Percentiles rank a stretch among this genome's conserved stretches.
Evolutionary conservation across 2,888 invertebrate genomes (phyloP).

Genomic region (Drosophila mayaguana): DNA sequence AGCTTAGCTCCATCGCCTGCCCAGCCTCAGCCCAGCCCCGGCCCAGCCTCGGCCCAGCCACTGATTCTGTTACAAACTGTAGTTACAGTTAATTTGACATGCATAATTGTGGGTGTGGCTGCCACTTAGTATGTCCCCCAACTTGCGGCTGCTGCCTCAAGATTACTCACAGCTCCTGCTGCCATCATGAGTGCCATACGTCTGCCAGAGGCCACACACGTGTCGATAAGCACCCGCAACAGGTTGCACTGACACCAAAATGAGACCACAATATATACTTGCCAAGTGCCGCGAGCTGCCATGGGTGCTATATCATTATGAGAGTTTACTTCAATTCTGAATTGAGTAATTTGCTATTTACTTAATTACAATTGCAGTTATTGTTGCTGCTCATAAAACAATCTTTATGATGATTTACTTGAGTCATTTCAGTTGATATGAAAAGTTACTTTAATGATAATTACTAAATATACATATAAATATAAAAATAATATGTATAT

Average conservation of each 20-base stretch:
- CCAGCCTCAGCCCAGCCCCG: background rate
- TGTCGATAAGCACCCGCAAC: conserved; percentile 29
- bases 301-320: background rate
- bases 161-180: conserved; percentile 14
- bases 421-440: background rate
- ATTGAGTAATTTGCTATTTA: background rate
- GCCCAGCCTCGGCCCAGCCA: background rate
- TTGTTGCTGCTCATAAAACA: too few relatives aligned
- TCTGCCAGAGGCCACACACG: conserved; percentile 15
- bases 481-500: too few relatives aligned
- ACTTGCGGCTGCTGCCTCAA: conserved; percentile 4
- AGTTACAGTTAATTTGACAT: conserved; percentile 77
- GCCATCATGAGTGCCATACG: background rate
- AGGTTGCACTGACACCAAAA: conserved; percentile 28
- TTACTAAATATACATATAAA: background rate
- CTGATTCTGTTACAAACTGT: conserved; percentile 55
- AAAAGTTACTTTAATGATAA: too few relatives aligned
- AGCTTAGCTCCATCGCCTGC: background rate
- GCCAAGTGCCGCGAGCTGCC: background rate
- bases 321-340: background rate
- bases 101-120: conserved; percentile 68
- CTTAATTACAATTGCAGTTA: background rate
- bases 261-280: conserved; percentile 7
- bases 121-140: conserved; percentile 21
- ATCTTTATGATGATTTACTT: background rate